Evolutionary conservation across 2,113 vertebrate genomes (phyloP).

Genomic region (Lasiurus cinereus): DNA sequence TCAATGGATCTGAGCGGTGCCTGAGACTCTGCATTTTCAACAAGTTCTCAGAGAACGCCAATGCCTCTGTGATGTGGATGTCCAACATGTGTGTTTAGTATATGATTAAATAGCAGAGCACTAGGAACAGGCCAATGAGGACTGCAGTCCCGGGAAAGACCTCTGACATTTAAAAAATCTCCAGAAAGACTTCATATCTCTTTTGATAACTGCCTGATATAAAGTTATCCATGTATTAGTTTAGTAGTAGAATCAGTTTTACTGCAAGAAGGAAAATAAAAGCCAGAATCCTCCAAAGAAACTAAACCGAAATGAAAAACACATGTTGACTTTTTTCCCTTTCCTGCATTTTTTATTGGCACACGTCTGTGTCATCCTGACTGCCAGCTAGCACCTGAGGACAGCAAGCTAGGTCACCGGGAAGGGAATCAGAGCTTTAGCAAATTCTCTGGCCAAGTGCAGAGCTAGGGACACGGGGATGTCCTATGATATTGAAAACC

Average conservation of each 20-base stretch:
- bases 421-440: slow-evolving; percentile 40
- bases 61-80: background rate
- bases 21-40: background rate
- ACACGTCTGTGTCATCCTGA: background rate
- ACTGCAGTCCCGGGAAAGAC: background rate
- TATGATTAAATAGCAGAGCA: background rate
- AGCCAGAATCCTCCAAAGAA: slow-evolving; percentile 56
- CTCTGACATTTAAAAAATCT: background rate
- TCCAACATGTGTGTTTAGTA: background rate
- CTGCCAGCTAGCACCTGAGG: slow-evolving; percentile 61
- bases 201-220: slow-evolving; percentile 65
- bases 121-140: background rate
- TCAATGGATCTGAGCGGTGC: background rate
- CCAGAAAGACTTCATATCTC: slow-evolving; percentile 6
- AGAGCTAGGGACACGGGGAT: background rate
- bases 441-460: background rate
- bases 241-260: slow-evolving; percentile 54
- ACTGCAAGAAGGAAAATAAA: slow-evolving; percentile 46
- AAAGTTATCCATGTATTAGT: slow-evolving; percentile 52
- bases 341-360: slow-evolving; percentile 4
- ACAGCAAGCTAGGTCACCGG: background rate
- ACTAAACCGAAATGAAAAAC: slow-evolving; percentile 55
- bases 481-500: background rate
- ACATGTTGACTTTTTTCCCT: slow-evolving; percentile 49
- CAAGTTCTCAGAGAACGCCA: background rate